Evolutionary conservation across 2,888 invertebrate species (phyloP).

Genomic region (Listrodromus nycthemerus): DNA sequence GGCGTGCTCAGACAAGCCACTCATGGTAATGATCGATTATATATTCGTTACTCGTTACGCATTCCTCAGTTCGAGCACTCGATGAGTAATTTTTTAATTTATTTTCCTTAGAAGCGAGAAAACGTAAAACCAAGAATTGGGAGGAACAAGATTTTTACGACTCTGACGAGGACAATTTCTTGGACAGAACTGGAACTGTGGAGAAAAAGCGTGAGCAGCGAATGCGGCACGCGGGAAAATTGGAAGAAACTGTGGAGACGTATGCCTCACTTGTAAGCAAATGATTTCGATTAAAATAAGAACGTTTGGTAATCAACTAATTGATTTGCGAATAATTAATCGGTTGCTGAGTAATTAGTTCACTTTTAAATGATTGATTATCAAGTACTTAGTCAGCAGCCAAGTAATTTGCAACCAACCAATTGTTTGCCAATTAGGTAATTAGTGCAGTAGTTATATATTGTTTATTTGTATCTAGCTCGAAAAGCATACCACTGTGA

Average conservation of each 20-base stretch:
- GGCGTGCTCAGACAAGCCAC: constrained; percentile 94
- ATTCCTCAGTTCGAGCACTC: constrained; percentile 40
- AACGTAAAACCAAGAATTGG: constrained; percentile 91
- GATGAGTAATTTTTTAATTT: constrained; percentile 60
- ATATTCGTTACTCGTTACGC: constrained; percentile 19
- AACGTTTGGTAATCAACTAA: background rate
- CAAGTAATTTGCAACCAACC: too few relatives aligned
- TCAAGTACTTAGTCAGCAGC: too few relatives aligned
- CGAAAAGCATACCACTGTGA: constrained; percentile 86
- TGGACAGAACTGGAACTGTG: constrained; percentile 97
- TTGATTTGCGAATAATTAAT: background rate
- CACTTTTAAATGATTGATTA: too few relatives aligned
- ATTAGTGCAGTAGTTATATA: background rate
- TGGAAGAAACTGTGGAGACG: constrained; percentile 88
- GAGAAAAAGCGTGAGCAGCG: constrained; percentile 93
- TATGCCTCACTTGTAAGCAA: constrained; percentile 88
- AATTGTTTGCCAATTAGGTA: too few relatives aligned
- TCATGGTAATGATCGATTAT: constrained; percentile 88
- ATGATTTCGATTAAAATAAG: background rate
- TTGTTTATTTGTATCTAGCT: constrained; percentile 84
- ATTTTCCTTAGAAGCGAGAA: constrained; percentile 89
- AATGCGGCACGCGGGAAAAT: constrained; percentile 88
- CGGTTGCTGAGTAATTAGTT: too few relatives aligned
- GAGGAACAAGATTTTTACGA: constrained; percentile 96
- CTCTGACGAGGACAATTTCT: constrained; percentile 97